Percentiles rank a stretch among this genome's conserved stretches.
phyloP scores from a whole-genome alignment of 1,140 invertebrate genomes.

The Drosophila grimshawi region DNA sequence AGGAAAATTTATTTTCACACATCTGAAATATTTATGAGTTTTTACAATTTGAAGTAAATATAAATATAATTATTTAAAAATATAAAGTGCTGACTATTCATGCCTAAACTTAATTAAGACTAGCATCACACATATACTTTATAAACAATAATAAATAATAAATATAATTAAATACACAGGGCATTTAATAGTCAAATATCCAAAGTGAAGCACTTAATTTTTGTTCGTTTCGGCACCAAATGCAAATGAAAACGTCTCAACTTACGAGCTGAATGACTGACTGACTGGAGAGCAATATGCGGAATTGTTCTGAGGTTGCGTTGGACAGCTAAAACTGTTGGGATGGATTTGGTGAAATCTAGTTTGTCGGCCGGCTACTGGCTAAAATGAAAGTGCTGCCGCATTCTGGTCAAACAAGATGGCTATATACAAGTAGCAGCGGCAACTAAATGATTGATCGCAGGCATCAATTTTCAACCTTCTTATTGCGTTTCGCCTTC shows the following conservation, averaged over 20 bases:
- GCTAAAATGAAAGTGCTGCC: conserved; percentile 37
- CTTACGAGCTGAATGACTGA: conserved; percentile 51
- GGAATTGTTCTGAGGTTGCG: not conserved
- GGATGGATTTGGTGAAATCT: not conserved
- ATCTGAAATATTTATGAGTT: not conserved
- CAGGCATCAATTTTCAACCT: conserved; percentile 75
- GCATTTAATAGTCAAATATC: not conserved
- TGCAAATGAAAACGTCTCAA: conserved; percentile 81
- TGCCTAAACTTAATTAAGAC: too few relatives aligned
- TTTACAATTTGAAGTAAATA: not conserved
- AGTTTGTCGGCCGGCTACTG: conserved; percentile 8
- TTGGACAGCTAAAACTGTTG: not conserved
- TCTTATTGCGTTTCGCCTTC: conserved; percentile 63
- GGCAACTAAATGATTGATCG: conserved; percentile 72
- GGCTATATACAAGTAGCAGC: not conserved
- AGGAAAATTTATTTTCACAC: too few relatives aligned
- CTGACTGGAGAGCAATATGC: conserved; percentile 22
- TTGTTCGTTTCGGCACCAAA: conserved; percentile 49
- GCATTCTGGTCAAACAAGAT: conserved; percentile 16
- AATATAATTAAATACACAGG: not conserved
- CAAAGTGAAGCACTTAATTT: conserved; percentile 30
- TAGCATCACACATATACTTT: too few relatives aligned
- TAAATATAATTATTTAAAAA: too few relatives aligned
- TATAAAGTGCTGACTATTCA: too few relatives aligned
- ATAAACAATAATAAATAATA: too few relatives aligned